phyloP scores from a whole-genome alignment of 2,888 invertebrate genomes.

The Apamea crenata region DNA sequence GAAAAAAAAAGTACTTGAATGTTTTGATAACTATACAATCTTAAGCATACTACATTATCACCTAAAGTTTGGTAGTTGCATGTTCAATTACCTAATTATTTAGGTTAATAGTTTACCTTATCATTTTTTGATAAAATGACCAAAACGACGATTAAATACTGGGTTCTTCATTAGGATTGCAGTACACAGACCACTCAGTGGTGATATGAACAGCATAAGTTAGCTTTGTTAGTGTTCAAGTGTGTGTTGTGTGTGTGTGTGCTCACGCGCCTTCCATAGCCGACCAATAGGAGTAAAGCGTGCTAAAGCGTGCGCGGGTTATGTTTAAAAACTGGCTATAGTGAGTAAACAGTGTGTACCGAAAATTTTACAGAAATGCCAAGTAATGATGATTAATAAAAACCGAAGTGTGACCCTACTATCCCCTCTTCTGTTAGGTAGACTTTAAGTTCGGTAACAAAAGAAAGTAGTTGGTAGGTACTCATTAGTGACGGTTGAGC shows the following conservation, averaged over 20 bases:
- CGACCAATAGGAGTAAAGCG: background rate
- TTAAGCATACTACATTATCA: background rate
- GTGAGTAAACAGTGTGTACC: background rate
- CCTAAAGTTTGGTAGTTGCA: background rate
- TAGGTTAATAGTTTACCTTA: conserved; percentile 37
- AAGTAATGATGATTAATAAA: background rate
- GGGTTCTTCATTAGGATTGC: background rate
- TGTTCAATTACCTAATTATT: background rate
- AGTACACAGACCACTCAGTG: conserved; percentile 13
- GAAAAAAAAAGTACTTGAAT: background rate
- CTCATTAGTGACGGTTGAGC: background rate
- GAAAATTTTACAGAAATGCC: background rate
- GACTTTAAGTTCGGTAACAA: too few species aligned
- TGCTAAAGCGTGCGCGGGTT: background rate
- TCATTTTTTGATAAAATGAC: conserved; percentile 33
- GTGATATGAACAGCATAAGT: conserved; percentile 5
- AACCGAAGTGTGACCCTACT: background rate
- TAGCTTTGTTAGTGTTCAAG: background rate
- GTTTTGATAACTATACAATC: background rate
- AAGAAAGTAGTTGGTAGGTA: too few species aligned
- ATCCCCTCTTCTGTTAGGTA: too few species aligned
- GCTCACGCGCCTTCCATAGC: background rate
- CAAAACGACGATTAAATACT: background rate
- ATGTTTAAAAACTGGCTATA: background rate
- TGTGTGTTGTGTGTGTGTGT: background rate